Conservation (phyloP, 2,888 invertebrate species). For the Archaeoteleia sp. region DNA sequence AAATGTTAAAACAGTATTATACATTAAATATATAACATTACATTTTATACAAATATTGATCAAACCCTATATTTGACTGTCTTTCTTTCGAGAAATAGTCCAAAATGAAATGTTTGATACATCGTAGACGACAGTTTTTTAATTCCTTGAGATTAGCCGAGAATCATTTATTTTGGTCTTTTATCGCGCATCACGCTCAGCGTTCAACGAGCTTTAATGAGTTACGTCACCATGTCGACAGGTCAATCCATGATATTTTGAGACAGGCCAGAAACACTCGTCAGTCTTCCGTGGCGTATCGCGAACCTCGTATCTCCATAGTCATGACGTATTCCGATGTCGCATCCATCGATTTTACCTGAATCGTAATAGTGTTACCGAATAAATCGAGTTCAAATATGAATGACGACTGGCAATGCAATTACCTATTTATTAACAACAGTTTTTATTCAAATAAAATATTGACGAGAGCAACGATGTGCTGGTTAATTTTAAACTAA, state of each 20-base stretch:
- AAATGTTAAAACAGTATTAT: no score
- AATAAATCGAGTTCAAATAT: neutral
- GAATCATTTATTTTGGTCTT: conserved; percentile 43
- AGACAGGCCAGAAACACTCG: conserved; percentile 65
- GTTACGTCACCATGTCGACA: conserved; percentile 73
- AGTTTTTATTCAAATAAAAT: no score
- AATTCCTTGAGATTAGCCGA: conserved; percentile 22
- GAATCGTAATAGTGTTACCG: conserved; percentile 8
- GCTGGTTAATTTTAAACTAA: no score
- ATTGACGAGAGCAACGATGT: no score
- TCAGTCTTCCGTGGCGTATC: conserved; percentile 58
- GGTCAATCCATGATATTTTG: conserved; percentile 72
- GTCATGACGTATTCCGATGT: conserved; percentile 20
- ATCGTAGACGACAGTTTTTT: conserved; percentile 16
- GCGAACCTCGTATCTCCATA: conserved; percentile 45
- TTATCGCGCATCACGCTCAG: conserved; percentile 42
- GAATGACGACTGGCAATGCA: neutral
- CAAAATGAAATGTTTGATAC: neutral
- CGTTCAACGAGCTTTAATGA: conserved; percentile 71
- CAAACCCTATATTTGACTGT: no score
- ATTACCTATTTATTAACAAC: neutral
- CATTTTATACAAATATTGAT: no score
- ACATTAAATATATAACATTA: no score
- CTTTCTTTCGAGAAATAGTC: no score
- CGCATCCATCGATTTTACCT: conserved; percentile 19